Evolutionary conservation across 1,140 invertebrate genomes (phyloP).

Genomic region (Metopolophium dirhodum): DNA sequence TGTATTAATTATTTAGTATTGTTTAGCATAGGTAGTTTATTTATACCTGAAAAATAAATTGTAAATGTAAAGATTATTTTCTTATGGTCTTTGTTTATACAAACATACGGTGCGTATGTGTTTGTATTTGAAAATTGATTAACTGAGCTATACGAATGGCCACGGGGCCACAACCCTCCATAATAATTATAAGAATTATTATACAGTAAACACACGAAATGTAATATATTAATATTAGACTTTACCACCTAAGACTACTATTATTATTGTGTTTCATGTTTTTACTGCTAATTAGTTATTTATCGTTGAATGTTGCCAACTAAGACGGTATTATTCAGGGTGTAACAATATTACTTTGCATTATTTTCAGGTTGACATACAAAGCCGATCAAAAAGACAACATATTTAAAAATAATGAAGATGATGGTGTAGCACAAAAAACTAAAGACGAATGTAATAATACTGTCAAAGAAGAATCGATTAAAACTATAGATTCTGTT

Average conservation of each 20-base stretch:
- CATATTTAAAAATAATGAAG: slow-evolving; percentile 6
- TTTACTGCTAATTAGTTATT: not conserved
- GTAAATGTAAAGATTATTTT: not conserved
- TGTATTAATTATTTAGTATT: not conserved
- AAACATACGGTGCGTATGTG: no score
- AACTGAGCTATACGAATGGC: not conserved
- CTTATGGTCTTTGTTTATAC: not conserved
- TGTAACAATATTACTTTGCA: not conserved
- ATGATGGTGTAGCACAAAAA: slow-evolving; percentile 6
- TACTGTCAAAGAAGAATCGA: not conserved
- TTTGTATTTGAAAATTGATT: not conserved
- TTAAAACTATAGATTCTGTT: slow-evolving; percentile 1
- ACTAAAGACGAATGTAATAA: slow-evolving; percentile 26
- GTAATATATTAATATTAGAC: not conserved
- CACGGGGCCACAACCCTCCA: not conserved
- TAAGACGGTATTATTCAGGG: not conserved
- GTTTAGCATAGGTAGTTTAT: not conserved
- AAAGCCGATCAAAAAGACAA: slow-evolving; percentile 37
- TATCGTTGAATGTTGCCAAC: not conserved
- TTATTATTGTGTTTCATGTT: not conserved
- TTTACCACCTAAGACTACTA: not conserved
- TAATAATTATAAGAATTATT: not conserved
- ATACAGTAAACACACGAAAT: not conserved
- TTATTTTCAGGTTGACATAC: slow-evolving; percentile 39
- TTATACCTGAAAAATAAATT: not conserved